Conservation (phyloP, 2,888 invertebrate species). For the Drosophila merina region DNA sequence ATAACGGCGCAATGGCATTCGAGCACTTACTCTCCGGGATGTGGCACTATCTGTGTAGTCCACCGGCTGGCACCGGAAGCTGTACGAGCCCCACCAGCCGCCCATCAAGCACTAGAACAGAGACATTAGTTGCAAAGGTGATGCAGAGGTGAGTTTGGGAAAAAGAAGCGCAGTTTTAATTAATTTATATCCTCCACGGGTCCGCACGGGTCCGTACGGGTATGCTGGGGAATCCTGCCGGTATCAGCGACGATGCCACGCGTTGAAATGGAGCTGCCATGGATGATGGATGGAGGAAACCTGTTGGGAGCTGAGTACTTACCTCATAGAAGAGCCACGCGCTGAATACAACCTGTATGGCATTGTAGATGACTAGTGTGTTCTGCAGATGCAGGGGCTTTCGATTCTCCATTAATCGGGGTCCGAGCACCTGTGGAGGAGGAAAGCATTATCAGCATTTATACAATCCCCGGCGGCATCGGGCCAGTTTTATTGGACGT, state of each 20-base stretch:
- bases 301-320: slow-evolving; percentile 80
- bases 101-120: slow-evolving; percentile 91
- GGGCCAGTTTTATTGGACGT: slow-evolving; percentile 1
- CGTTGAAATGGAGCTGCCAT: slow-evolving; percentile 25
- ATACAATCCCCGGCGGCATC: slow-evolving; percentile 16
- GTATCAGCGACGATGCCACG: slow-evolving; percentile 44
- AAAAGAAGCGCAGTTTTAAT: slow-evolving; percentile 13
- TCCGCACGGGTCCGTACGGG: slow-evolving; percentile 2
- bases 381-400: slow-evolving; percentile 93
- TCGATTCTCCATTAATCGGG: slow-evolving; percentile 95
- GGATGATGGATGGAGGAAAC: slow-evolving; percentile 3
- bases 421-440: slow-evolving; percentile 89
- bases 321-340: slow-evolving; percentile 96
- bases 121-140: slow-evolving; percentile 73
- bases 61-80: slow-evolving; percentile 95
- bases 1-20: slow-evolving; percentile 8
- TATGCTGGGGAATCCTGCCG: slow-evolving; percentile 43
- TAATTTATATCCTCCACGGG: slow-evolving; percentile 10
- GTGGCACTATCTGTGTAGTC: slow-evolving; percentile 92
- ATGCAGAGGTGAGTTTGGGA: slow-evolving; percentile 36
- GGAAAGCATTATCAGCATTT: slow-evolving; percentile 1
- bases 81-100: slow-evolving; percentile 96
- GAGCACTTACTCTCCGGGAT: slow-evolving; percentile 91
- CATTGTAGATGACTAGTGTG: slow-evolving; percentile 91
- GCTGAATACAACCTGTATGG: slow-evolving; percentile 95